phyloP scores from a whole-genome alignment of 1,140 invertebrate genomes.

The Papilio polytes region DNA sequence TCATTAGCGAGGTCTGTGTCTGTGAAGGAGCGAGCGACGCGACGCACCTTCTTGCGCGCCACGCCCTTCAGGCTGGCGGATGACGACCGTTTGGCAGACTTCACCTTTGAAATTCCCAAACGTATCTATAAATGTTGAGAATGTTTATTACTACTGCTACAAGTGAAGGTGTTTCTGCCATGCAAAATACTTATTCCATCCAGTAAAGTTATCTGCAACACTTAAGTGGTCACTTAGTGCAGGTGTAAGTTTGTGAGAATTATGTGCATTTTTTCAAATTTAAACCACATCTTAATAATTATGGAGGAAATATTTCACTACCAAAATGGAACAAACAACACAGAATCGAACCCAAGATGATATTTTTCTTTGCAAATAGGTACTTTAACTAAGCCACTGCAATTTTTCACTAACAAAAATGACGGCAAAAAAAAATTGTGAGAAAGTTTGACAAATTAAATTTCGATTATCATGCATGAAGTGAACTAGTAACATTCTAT shows the following conservation, averaged over 20 bases:
- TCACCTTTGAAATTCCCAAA: conserved; percentile 80
- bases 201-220: too few species aligned
- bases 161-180: neutral
- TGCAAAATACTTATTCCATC: neutral
- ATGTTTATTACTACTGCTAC: conserved; percentile 24
- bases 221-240: neutral
- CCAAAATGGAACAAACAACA: too few species aligned
- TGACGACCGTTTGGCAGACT: conserved; percentile 71
- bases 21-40: conserved; percentile 64
- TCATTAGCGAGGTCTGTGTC: conserved; percentile 65
- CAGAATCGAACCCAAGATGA: too few species aligned
- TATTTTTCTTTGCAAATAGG: too few species aligned
- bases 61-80: conserved; percentile 63
- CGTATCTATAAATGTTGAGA: conserved; percentile 78
- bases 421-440: too few species aligned
- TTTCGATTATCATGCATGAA: conserved; percentile 11
- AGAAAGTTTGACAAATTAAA: neutral
- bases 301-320: too few species aligned
- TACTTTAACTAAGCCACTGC: too few species aligned
- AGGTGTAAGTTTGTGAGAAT: too few species aligned
- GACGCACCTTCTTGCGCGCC: conserved; percentile 72
- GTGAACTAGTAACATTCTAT: neutral
- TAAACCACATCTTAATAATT: too few species aligned
- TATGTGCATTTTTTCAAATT: too few species aligned
- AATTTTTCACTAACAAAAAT: too few species aligned